phyloP scores from a whole-genome alignment of 2,797 vertebrate species.

The Amblyraja radiata region DNA sequence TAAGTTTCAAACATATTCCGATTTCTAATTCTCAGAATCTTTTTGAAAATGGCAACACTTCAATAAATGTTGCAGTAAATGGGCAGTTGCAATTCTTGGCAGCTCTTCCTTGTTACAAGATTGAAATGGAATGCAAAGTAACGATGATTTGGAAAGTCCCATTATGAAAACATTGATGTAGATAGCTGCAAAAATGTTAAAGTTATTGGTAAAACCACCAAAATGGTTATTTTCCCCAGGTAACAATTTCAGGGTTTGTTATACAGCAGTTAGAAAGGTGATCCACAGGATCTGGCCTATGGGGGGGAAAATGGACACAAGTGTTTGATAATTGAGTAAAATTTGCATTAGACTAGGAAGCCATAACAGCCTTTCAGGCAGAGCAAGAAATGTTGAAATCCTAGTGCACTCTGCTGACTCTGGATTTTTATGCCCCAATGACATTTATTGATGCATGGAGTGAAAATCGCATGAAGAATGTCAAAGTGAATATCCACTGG shows the following conservation, averaged over 20 bases:
- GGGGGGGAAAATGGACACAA: neutral
- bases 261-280: neutral
- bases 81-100: neutral
- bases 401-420: neutral
- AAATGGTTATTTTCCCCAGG: neutral
- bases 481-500: neutral
- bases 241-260: neutral
- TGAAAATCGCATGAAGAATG: neutral
- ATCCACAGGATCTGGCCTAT: neutral
- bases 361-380: neutral
- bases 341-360: neutral
- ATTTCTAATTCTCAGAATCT: neutral
- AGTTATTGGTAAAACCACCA: neutral
- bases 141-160: too few relatives aligned
- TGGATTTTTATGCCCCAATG: neutral
- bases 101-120: neutral
- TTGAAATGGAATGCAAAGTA: too few relatives aligned
- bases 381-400: neutral
- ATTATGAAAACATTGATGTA: neutral
- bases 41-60: neutral
- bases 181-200: neutral
- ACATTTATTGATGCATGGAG: neutral
- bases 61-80: neutral
- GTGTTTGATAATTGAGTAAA: neutral
- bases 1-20: neutral